Evolutionary conservation across 2,888 invertebrate genomes (phyloP), one percentile per base, ranked within the genome.

Genomic region (Operophtera brumata): DNA sequence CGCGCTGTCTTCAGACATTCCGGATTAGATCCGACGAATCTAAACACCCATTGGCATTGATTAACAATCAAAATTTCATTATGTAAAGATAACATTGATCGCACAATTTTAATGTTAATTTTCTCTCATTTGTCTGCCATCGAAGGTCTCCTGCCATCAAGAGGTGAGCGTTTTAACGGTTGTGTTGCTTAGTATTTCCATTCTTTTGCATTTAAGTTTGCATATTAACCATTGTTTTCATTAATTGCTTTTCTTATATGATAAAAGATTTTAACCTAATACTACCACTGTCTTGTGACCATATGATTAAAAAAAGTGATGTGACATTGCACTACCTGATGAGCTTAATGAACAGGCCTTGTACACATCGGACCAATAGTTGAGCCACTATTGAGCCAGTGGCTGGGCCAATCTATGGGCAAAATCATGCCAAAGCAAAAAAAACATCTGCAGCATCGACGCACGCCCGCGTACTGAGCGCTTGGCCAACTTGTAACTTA

Each of bases 101-200:
- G 86, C 85, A 86, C 84, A 85, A 73, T 68, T 72, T 69, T 51
- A 61, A 57, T 59, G 43, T 57, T 66, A 71, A 80, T 79, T 82
- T 76, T 80, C 77, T 69, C 54, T 71, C 69, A 83, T 70, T 82
- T 82, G 80, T 79, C 77, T 70, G 86, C 86, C 68, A 66, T 64
- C 73, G 74, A 75, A 87, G 86, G 80, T 79, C 77, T 62, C 69
- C 70, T 56, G 73, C 73, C 61, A 65, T 67, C 42, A 66, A 66
- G 67, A 85, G 84, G 85, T 84, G 77, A 81, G 82, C 67, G 48
- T 52, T 39, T 42, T 30, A 64, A 61, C 46, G 44, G 54, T 44
- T 64, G 34, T 54, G 42, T 58, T 59, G 59, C 46, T 37, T 54
- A 30, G 30, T 54, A 45, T 26, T 41, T 14, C 30, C 26, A 45